Conservation (phyloP, 2,113 vertebrate species). For the Peromyscus polionotus region DNA sequence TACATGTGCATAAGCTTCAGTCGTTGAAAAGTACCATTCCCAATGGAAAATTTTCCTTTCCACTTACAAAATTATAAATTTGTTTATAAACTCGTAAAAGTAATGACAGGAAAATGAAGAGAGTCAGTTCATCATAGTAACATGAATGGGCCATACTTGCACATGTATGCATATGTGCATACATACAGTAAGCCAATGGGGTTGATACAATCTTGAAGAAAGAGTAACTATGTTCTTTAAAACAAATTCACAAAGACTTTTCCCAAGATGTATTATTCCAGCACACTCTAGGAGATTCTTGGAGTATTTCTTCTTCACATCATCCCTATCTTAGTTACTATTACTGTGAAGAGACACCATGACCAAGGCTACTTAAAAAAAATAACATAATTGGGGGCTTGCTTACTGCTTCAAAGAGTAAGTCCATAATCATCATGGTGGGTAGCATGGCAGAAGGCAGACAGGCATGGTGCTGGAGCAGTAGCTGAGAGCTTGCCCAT, state of each 20-base stretch:
- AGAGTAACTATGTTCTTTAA: not conserved
- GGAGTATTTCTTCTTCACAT: not conserved
- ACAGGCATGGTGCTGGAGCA: too few relatives aligned
- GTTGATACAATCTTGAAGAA: not conserved
- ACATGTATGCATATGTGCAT: not conserved
- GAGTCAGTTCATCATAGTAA: not conserved
- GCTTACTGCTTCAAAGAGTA: not conserved
- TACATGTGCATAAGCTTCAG: not conserved
- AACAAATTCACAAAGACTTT: not conserved
- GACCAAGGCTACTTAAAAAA: not conserved
- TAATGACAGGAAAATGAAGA: not conserved
- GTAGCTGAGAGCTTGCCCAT: not conserved
- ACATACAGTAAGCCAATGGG: not conserved
- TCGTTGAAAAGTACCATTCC: not conserved
- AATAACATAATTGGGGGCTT: not conserved
- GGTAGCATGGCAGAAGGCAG: not conserved
- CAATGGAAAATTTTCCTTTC: constrained; percentile 39
- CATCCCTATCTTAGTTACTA: not conserved
- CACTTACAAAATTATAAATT: not conserved
- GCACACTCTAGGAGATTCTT: not conserved
- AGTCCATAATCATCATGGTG: not conserved
- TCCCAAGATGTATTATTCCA: not conserved
- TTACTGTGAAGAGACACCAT: not conserved
- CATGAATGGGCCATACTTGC: not conserved
- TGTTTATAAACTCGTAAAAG: not conserved